phyloP scores from a whole-genome alignment of 1,140 invertebrate species.

The Drosophila tani region DNA sequence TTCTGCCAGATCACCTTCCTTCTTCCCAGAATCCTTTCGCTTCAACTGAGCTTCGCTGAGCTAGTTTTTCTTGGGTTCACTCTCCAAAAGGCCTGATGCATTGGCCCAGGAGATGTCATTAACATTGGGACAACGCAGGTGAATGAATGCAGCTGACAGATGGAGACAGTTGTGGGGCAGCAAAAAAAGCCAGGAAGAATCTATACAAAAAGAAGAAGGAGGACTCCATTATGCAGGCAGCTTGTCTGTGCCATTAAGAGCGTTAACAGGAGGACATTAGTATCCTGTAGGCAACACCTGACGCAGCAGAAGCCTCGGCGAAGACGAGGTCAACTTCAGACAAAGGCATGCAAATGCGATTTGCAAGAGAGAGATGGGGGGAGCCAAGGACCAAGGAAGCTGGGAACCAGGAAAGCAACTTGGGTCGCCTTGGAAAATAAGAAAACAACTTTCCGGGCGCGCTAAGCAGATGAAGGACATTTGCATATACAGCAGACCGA shows the following conservation, averaged over 20 bases:
- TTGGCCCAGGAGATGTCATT: constrained; percentile 78
- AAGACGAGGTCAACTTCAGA: constrained; percentile 75
- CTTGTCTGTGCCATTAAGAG: constrained; percentile 77
- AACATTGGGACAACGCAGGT: constrained; percentile 70
- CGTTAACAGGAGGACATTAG: constrained; percentile 76
- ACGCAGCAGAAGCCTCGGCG: constrained; percentile 40
- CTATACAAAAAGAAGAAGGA: background rate
- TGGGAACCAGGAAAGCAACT: constrained; percentile 13
- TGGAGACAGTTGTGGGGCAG: constrained; percentile 49
- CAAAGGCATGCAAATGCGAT: constrained; percentile 80
- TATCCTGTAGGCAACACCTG: constrained; percentile 77
- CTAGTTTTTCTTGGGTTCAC: constrained; percentile 59
- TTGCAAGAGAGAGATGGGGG: constrained; percentile 13
- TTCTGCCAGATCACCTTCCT: constrained; percentile 1
- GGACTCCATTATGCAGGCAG: constrained; percentile 79
- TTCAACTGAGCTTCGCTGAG: constrained; percentile 29
- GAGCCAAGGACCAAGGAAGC: background rate
- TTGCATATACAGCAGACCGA: constrained; percentile 64
- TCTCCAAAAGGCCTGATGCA: constrained; percentile 69
- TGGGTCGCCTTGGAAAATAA: constrained; percentile 69
- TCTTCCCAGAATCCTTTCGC: constrained; percentile 35
- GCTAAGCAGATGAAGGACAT: constrained; percentile 80
- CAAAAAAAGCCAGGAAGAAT: background rate
- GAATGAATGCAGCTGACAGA: constrained; percentile 81
- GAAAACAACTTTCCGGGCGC: constrained; percentile 75